These are phyloP conservation scores for Montipora cactus DNA, from an alignment of 64 coral and sea anemone species.

Conservation along the genomic window DNA sequence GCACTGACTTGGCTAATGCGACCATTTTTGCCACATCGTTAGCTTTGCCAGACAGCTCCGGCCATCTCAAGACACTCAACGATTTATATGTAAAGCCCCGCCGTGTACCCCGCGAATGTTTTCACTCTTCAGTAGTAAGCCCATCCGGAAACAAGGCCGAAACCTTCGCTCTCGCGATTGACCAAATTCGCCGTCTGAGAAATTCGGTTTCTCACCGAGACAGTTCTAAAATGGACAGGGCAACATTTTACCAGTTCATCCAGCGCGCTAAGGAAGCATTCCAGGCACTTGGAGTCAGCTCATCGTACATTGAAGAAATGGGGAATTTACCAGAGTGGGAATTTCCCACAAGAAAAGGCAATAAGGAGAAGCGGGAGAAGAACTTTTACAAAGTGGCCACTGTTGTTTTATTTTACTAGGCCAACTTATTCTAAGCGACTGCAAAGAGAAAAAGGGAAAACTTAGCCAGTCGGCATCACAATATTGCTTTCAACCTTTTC, in stretches of 20 bases:
- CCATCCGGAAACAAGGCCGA: background rate
- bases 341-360: background rate
- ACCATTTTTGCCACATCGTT: background rate
- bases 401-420: background rate
- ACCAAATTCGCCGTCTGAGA: background rate
- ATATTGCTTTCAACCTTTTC: background rate
- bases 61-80: background rate
- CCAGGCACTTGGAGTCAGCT: background rate
- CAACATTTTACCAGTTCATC: background rate
- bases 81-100: background rate
- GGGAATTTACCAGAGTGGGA: background rate
- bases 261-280: background rate
- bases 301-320: background rate
- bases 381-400: background rate
- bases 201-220: background rate
- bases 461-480: background rate
- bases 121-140: background rate
- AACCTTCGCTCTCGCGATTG: background rate
- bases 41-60: background rate
- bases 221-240: background rate
- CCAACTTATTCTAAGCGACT: background rate
- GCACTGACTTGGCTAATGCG: background rate
- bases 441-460: background rate
- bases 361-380: background rate
- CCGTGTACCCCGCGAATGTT: background rate